Percentiles rank a stretch among this genome's conserved stretches.
phyloP scores from a whole-genome alignment of 53 echinoderm and acorn worm genomes.

The Paracentrotus lividus region DNA sequence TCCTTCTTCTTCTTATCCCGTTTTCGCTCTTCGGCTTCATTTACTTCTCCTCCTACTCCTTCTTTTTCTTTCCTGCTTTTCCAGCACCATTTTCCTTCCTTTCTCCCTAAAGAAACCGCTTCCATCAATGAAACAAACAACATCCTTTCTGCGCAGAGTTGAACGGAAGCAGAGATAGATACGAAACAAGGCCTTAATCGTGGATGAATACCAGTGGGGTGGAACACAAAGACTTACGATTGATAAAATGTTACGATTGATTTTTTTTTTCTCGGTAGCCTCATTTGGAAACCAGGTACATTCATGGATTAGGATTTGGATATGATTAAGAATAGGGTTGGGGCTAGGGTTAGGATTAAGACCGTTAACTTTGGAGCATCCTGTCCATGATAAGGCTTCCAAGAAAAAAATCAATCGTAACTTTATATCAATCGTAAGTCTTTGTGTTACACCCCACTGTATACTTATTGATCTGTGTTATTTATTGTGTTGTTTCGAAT shows the following conservation, averaged over 20 bases:
- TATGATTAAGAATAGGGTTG: too few relatives aligned
- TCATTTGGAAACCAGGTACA: too few relatives aligned
- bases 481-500: background rate
- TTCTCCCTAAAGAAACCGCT: background rate
- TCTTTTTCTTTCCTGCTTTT: too few relatives aligned
- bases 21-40: background rate
- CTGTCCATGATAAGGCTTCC: too few relatives aligned
- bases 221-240: background rate
- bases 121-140: background rate
- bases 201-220: background rate
- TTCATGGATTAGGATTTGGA: too few relatives aligned
- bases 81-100: background rate
- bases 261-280: too few relatives aligned
- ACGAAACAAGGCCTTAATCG: background rate
- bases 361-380: too few relatives aligned
- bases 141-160: background rate
- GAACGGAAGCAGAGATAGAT: background rate
- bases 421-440: too few relatives aligned
- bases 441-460: too few relatives aligned
- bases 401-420: too few relatives aligned
- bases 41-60: background rate
- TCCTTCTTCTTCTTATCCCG: background rate
- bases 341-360: too few relatives aligned
- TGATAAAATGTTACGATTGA: background rate
- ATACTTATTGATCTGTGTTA: too few relatives aligned